Percentiles rank a stretch among this genome's conserved stretches.
Evolutionary conservation across 2,888 invertebrate genomes (phyloP).

Genomic region (Drosophila anomalata): DNA sequence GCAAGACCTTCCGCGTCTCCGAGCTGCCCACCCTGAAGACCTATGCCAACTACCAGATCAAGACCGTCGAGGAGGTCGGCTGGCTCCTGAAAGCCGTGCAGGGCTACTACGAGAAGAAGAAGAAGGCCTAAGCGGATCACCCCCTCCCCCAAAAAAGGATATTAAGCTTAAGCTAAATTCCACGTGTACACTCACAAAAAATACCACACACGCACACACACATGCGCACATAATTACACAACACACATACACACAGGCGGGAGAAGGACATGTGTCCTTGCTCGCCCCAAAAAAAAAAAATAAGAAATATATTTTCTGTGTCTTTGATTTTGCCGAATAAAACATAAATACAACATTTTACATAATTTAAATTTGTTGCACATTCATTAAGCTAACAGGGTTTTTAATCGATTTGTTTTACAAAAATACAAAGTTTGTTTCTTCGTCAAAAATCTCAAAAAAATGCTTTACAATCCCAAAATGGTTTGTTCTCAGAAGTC

Average conservation of each 20-base stretch:
- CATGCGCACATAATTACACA: constrained; percentile 22
- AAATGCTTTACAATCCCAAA: constrained; percentile 5
- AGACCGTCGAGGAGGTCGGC: constrained; percentile 90
- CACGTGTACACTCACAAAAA: constrained; percentile 50
- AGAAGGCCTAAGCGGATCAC: constrained; percentile 68
- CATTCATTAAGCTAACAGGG: not conserved
- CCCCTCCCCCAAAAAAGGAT: constrained; percentile 28
- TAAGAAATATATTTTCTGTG: constrained; percentile 14
- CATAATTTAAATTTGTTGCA: not conserved
- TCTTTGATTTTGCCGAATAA: constrained; percentile 44
- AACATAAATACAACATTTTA: constrained; percentile 37
- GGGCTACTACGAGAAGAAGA: constrained; percentile 82
- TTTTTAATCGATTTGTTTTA: not conserved
- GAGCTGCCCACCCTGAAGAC: constrained; percentile 89
- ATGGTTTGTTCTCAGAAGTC: not conserved
- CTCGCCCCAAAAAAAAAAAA: not conserved
- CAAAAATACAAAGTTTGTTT: not conserved
- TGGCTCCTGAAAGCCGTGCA: constrained; percentile 89
- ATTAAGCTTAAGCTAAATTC: constrained; percentile 75
- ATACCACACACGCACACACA: constrained; percentile 30
- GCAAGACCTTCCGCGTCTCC: constrained; percentile 90
- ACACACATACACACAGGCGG: constrained; percentile 34
- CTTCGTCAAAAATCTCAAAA: not conserved
- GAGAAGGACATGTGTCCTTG: constrained; percentile 13
- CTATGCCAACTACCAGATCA: constrained; percentile 89